Base-by-base conservation (phyloP, 2,113 vertebrate species). In the Furnarius figulus region DNA sequence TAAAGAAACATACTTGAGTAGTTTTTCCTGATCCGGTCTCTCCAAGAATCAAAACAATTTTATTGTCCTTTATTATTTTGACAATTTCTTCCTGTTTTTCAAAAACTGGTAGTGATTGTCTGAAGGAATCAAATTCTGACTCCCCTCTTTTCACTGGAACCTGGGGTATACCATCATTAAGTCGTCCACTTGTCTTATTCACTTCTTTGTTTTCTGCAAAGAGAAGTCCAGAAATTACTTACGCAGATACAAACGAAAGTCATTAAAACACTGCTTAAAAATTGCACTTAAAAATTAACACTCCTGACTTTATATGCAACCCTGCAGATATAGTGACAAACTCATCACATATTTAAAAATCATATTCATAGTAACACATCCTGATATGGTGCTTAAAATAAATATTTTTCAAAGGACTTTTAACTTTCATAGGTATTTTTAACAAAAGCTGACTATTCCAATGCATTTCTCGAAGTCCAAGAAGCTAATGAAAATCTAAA, bases 11-110 rank as follows among this genome's bases (percentile, higher is more conserved):
- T 95, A 99, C 99, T 98, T 99, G 99, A 46, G 99, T 99, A 44
- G 99, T 99, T 98, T 99, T 99, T 91, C 99, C 99, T 63, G 99
- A 99, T 88, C 99, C 99, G 8, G 99, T 99, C 96, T 99, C 99
- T 92, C 99, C 99, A 77, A 99, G 87, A 92, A 99, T 97, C 87
- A 99, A 97, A 95, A 99, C 97, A 82, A 99, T 98, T 91, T 98
- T 98, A 97, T 99, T 98, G 25, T 99, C 98, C 93, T 98, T 98
- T 95, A 99, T 98, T 87, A 98, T 98, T 81, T 98, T 95, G 76
- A 99, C 76, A 66, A 99, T 99, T 98, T 99, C 98, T 56, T 98
- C 98, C 95, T 98, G 98, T 40, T 98, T 98, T 63, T 99, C 98
- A 92, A 97, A 97, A 63, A 99, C 98, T 30, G 99, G 99, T 33